Evolutionary conservation across 1,140 invertebrate genomes (phyloP).

Genomic region (Anastatus disparis): DNA sequence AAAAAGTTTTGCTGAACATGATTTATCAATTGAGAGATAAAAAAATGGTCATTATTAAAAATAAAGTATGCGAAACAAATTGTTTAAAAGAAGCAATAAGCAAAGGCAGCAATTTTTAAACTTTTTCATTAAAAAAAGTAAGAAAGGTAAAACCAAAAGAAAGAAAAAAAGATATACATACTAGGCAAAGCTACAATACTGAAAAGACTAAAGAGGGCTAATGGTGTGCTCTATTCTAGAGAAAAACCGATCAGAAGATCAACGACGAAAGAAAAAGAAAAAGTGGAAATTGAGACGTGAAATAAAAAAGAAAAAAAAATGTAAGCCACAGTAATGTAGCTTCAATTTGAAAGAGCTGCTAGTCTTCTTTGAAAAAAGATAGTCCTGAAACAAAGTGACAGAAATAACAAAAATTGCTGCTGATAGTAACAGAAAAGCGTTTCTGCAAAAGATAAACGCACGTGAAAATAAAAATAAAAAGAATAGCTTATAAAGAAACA

Average conservation of each 20-base stretch:
- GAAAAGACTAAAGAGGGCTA: conserved; percentile 11
- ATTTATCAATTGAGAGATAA: too few species aligned
- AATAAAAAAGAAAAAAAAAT: not conserved
- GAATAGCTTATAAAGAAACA: too few species aligned
- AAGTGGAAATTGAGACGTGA: conserved; percentile 4
- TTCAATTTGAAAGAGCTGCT: not conserved
- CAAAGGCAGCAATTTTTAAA: not conserved
- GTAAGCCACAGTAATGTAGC: not conserved
- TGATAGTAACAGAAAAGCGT: not conserved
- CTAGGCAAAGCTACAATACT: not conserved
- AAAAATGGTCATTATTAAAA: too few species aligned
- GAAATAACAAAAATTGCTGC: not conserved
- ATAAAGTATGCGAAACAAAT: conserved; percentile 6
- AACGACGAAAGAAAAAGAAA: conserved; percentile 5
- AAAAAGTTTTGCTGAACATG: too few species aligned
- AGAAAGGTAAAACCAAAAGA: not conserved
- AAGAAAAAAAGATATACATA: conserved; percentile 1
- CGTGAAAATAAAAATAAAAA: not conserved
- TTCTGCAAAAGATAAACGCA: too few species aligned
- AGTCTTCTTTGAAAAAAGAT: not conserved
- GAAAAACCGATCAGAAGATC: conserved; percentile 21
- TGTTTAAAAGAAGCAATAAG: not conserved
- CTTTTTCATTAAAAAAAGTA: not conserved
- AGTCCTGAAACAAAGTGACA: not conserved
- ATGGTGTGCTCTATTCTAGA: conserved; percentile 26